phyloP scores from a whole-genome alignment of 2,888 invertebrate genomes.

The Aromia moschata region DNA sequence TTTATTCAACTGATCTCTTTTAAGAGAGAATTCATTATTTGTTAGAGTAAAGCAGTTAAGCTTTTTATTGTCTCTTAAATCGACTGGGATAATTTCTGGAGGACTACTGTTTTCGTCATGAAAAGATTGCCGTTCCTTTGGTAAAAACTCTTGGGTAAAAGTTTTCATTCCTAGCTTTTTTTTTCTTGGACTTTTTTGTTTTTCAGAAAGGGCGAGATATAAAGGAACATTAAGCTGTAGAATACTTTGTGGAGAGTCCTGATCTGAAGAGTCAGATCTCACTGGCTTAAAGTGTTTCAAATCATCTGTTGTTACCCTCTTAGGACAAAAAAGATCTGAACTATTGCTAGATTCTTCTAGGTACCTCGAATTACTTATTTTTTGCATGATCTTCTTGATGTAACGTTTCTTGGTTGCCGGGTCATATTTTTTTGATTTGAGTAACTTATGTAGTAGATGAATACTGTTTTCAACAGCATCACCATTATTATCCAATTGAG shows the following conservation, averaged over 20 bases:
- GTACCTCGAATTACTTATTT: slow-evolving; percentile 69
- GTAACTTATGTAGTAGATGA: slow-evolving; percentile 68
- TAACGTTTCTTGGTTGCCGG: slow-evolving; percentile 70
- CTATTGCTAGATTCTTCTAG: slow-evolving; percentile 67
- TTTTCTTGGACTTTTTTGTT: slow-evolving; percentile 21
- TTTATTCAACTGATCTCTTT: neutral
- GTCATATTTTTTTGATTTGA: slow-evolving; percentile 70
- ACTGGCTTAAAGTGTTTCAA: neutral
- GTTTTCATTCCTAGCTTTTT: slow-evolving; percentile 34
- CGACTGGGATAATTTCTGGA: slow-evolving; percentile 26
- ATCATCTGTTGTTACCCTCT: slow-evolving; percentile 25
- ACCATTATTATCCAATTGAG: slow-evolving; percentile 6
- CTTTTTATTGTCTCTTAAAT: slow-evolving; percentile 29
- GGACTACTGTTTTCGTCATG: slow-evolving; percentile 21
- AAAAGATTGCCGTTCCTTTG: slow-evolving; percentile 15
- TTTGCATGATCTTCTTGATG: slow-evolving; percentile 72
- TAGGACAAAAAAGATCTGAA: slow-evolving; percentile 65
- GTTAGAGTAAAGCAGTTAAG: slow-evolving; percentile 35
- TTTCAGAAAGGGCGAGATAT: slow-evolving; percentile 53
- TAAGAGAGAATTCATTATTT: slow-evolving; percentile 30
- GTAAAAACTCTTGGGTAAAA: slow-evolving; percentile 36
- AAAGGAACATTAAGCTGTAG: slow-evolving; percentile 59
- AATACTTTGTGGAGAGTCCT: slow-evolving; percentile 8
- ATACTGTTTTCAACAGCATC: slow-evolving; percentile 72
- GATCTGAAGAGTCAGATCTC: slow-evolving; percentile 30